Evolutionary conservation across 2,888 invertebrate genomes (phyloP).

Genomic region (Melolontha melolontha): DNA sequence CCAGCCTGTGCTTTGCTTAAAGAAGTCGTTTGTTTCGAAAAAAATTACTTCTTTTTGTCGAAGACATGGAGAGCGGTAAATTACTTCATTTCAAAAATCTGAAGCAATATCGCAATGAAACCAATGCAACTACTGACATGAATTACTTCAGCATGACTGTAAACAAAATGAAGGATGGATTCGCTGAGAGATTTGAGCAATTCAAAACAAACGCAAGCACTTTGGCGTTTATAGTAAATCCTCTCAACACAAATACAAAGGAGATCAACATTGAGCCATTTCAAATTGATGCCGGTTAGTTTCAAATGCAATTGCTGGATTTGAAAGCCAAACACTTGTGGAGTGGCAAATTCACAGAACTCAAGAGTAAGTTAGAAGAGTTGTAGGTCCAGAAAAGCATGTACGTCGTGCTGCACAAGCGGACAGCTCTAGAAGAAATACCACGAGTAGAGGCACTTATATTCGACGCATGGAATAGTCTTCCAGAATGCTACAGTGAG

Average conservation of each 20-base stretch:
- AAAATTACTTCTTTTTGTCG: slow-evolving; percentile 38
- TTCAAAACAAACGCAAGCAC: slow-evolving; percentile 50
- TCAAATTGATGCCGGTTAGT: slow-evolving; percentile 51
- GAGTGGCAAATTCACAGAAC: slow-evolving; percentile 53
- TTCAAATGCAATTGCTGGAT: slow-evolving; percentile 52
- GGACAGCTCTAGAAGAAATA: slow-evolving; percentile 53
- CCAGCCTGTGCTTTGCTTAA: no score
- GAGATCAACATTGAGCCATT: slow-evolving; percentile 52
- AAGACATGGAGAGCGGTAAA: slow-evolving; percentile 44
- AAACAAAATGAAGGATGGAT: slow-evolving; percentile 48
- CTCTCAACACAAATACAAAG: slow-evolving; percentile 52
- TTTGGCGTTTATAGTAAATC: slow-evolving; percentile 51
- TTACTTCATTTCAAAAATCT: slow-evolving; percentile 46
- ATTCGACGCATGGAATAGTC: slow-evolving; percentile 54
- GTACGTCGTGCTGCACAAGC: slow-evolving; percentile 49
- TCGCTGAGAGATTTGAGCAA: slow-evolving; percentile 50
- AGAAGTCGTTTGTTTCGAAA: no score
- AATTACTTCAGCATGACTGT: slow-evolving; percentile 43
- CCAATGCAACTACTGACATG: slow-evolving; percentile 46
- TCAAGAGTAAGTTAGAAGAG: slow-evolving; percentile 53
- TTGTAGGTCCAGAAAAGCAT: slow-evolving; percentile 49
- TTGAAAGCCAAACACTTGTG: slow-evolving; percentile 54
- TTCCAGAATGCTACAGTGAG: no score
- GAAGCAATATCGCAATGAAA: slow-evolving; percentile 47
- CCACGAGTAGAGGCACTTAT: slow-evolving; percentile 50